Evolutionary conservation across 1,140 invertebrate genomes (phyloP).

Genomic region (Sminthurinus signatus): DNA sequence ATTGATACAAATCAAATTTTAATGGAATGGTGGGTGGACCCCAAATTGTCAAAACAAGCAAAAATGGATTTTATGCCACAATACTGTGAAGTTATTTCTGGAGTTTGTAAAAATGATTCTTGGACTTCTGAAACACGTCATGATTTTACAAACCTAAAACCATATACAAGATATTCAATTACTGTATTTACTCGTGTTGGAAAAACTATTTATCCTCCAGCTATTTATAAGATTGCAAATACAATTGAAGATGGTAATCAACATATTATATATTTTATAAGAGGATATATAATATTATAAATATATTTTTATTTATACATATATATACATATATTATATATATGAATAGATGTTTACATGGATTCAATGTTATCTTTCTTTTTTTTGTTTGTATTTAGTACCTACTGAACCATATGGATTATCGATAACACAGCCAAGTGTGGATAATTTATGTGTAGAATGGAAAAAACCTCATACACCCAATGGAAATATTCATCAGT

Average conservation of each 20-base stretch:
- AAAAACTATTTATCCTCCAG: slow-evolving; percentile 52
- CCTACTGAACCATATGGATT: slow-evolving; percentile 61
- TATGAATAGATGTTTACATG: background rate
- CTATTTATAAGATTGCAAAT: slow-evolving; percentile 53
- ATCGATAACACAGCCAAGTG: slow-evolving; percentile 56
- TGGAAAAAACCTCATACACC: slow-evolving; percentile 61
- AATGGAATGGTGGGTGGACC: slow-evolving; percentile 52
- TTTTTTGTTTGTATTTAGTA: slow-evolving; percentile 45
- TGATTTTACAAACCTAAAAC: slow-evolving; percentile 51
- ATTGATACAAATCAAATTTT: slow-evolving; percentile 50
- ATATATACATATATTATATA: background rate
- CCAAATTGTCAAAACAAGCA: slow-evolving; percentile 43
- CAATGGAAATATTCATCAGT: slow-evolving; percentile 58
- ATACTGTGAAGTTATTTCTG: slow-evolving; percentile 46
- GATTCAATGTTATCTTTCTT: background rate
- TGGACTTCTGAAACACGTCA: slow-evolving; percentile 2
- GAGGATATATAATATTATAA: background rate
- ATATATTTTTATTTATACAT: too few species aligned
- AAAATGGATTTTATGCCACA: slow-evolving; percentile 59
- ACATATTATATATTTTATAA: slow-evolving; percentile 41
- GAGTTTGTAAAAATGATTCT: slow-evolving; percentile 42
- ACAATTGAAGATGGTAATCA: slow-evolving; percentile 63
- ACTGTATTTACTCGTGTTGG: slow-evolving; percentile 62
- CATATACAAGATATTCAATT: slow-evolving; percentile 67
- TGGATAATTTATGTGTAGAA: slow-evolving; percentile 55